Conservation (phyloP, 64 coral and sea anemone genomes). For the Montipora foliosa region DNA sequence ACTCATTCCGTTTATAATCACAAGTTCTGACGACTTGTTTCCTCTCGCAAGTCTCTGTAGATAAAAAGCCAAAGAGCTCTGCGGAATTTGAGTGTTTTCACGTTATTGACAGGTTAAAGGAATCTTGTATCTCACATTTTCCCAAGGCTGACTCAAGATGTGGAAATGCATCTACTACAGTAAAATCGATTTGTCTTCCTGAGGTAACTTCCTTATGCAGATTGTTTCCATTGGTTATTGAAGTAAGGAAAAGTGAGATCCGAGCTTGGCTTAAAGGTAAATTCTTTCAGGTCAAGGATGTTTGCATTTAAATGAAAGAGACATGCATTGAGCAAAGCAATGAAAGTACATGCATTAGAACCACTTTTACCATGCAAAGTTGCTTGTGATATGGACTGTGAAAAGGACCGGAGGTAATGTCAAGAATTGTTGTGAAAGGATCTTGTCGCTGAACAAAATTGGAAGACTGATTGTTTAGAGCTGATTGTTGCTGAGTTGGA, state of each 20-base stretch:
- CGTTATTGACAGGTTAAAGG: slow-evolving; percentile 33
- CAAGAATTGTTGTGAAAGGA: not conserved
- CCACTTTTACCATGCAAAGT: slow-evolving; percentile 50
- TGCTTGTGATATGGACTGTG: slow-evolving; percentile 26
- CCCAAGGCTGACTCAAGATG: not conserved
- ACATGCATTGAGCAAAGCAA: slow-evolving; percentile 29
- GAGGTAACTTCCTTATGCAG: not conserved
- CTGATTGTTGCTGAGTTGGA: not conserved
- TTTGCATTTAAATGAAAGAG: not conserved
- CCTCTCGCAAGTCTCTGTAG: slow-evolving; percentile 52
- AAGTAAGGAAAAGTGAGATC: not conserved
- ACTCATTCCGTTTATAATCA: slow-evolving; percentile 57
- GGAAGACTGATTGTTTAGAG: not conserved
- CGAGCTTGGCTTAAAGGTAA: not conserved
- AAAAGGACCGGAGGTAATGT: slow-evolving; percentile 6
- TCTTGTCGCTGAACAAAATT: not conserved
- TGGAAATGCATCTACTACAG: not conserved
- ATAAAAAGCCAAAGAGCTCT: slow-evolving; percentile 65
- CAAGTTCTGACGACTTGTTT: slow-evolving; percentile 25
- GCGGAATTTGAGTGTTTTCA: slow-evolving; percentile 52
- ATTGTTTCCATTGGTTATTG: not conserved
- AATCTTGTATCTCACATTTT: slow-evolving; percentile 40
- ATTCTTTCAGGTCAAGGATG: not conserved
- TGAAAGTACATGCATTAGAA: slow-evolving; percentile 57
- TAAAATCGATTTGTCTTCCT: not conserved